Conservation (phyloP, 1,140 invertebrate genomes). For the Oryzaephilus surinamensis region DNA sequence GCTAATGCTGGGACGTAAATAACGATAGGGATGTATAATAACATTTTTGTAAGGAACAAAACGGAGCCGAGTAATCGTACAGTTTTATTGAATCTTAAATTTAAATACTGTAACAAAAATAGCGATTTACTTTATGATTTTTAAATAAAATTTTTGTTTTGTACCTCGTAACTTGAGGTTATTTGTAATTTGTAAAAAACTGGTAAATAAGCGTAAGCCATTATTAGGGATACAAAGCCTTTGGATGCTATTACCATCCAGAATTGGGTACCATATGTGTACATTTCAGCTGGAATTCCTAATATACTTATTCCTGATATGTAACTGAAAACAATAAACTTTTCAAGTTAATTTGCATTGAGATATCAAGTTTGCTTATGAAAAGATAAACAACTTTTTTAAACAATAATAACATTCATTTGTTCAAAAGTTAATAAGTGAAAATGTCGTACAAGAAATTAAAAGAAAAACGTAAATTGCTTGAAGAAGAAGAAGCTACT, state of each 20-base stretch:
- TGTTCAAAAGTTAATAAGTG: no score
- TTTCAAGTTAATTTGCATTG: neutral
- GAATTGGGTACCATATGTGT: constrained; percentile 74
- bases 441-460: no score
- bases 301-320: constrained; percentile 86
- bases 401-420: no score
- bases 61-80: constrained; percentile 53
- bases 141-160: no score
- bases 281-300: constrained; percentile 84
- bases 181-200: constrained; percentile 77
- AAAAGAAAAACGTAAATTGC: no score
- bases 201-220: constrained; percentile 68
- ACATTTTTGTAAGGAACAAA: constrained; percentile 53
- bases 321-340: constrained; percentile 48
- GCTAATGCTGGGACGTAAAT: constrained; percentile 84
- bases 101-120: constrained; percentile 53
- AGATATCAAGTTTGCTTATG: neutral
- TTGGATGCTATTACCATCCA: constrained; percentile 58
- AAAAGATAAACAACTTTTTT: no score
- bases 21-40: constrained; percentile 80
- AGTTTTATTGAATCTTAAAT: constrained; percentile 52
- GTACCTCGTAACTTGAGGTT: constrained; percentile 76
- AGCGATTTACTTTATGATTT: constrained; percentile 8
- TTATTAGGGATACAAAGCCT: constrained; percentile 57
- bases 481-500: constrained; percentile 80